A percentile compares a stretch with the other conserved stretches of the same genome.
Evolutionary conservation across 2,797 vertebrate genomes (phyloP).

Genomic region (Falco biarmicus): DNA sequence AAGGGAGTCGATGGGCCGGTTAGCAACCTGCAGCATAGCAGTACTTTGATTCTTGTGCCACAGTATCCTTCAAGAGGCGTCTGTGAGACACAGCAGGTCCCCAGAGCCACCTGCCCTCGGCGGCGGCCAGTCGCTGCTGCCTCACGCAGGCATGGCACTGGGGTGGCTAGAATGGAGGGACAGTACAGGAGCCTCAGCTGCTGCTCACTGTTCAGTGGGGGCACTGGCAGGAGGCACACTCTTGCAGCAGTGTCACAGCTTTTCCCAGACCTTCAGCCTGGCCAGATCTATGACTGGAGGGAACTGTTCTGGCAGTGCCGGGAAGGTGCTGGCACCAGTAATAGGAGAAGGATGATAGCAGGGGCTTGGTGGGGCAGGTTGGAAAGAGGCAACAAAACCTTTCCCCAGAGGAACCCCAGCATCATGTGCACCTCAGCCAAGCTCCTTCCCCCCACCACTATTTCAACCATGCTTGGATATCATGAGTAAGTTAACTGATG

Average conservation of each 20-base stretch:
- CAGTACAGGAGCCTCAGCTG: not conserved
- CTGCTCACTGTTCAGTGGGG: not conserved
- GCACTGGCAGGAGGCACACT: not conserved
- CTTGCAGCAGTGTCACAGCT: not conserved
- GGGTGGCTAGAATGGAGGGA: not conserved
- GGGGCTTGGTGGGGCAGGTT: not conserved
- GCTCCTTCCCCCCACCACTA: not conserved
- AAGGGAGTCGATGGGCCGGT: not conserved
- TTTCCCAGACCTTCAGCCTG: not conserved
- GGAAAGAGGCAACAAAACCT: not conserved
- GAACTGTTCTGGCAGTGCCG: not conserved
- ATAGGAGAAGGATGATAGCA: not conserved
- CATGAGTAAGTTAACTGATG: not conserved
- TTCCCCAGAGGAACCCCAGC: not conserved
- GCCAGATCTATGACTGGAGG: not conserved
- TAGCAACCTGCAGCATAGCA: not conserved
- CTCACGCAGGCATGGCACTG: not conserved
- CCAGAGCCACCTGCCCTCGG: not conserved
- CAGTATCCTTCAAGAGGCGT: fast-evolving
- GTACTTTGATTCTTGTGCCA: no score
- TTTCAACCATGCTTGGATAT: not conserved
- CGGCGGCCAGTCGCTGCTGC: not conserved
- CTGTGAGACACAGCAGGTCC: not conserved
- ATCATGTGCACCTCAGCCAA: not conserved
- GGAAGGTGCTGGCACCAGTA: not conserved